Evolutionary conservation across 1,140 invertebrate genomes (phyloP), one percentile per base, ranked within the genome.

Genomic region (Condylostylus longicornis): DNA sequence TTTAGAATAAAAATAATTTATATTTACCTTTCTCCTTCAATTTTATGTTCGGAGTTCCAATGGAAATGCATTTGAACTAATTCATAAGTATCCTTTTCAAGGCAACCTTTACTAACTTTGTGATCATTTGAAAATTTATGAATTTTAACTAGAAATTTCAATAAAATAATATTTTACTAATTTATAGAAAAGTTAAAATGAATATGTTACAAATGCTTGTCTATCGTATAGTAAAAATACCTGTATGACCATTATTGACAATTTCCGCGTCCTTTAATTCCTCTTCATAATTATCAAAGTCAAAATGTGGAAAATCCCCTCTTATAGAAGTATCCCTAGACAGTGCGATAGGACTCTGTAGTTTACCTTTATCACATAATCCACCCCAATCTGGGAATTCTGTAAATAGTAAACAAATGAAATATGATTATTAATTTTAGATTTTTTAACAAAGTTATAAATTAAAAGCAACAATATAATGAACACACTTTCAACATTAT

Each of bases 31-130:
- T 54, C 45, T n/a, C 48, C 44, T n/a, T 58, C 67, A 23, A 86
- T 65, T 1, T 69, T 75, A 50, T 86, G 82, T 51, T 86, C 82
- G 0, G 78, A 78, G 34, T 71, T 68, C 77, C 81, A 84, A 49
- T 86, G 82, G 46, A 85, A 73, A 48, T 86, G 82, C 18, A 84
- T 64, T 49, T 80, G 75, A 21, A 74, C 65, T 29, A 82, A 59
- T 8, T 64, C 48, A 49, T 73, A 83, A 2, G 63, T 62, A 3
- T 48, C 47, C 6, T 56, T 53, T 10, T 64, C 49, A 18, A 72
- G 51, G n/a, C 65, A 67, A n/a, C 69, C 71, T 14, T 62, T 65
- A 37, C 47, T 55, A 3, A 71, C 35, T 10, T 50, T 54, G 30
- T 68, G 46, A 12, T 61, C 50, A 10, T 46, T 34, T 14, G 58